Percentiles rank a stretch among this genome's conserved stretches.
Conservation (phyloP, 2,113 vertebrate genomes). For the Kobus ellipsiprymnus region DNA sequence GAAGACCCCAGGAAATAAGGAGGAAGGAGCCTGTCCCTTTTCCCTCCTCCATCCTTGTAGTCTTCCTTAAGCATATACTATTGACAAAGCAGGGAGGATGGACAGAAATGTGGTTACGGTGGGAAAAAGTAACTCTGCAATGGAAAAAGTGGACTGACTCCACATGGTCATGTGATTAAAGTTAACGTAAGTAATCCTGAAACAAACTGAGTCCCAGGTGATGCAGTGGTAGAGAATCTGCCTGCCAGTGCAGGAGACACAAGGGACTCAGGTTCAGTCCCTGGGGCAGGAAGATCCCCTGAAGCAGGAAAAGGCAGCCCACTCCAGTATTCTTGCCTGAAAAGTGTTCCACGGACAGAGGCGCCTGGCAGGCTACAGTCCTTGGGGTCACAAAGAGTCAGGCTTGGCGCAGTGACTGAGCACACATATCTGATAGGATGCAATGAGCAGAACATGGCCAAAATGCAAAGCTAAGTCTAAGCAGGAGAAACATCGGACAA, state of each 20-base stretch:
- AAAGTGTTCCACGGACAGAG: neutral
- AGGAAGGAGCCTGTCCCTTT: neutral
- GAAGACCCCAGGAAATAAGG: neutral
- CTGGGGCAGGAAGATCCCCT: neutral
- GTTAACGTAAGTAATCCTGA: neutral
- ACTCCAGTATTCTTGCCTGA: neutral
- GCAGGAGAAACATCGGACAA: neutral
- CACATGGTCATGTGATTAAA: neutral
- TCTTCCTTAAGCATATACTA: neutral
- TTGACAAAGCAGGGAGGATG: neutral
- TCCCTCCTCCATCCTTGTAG: neutral
- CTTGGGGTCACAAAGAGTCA: neutral
- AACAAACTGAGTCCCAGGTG: neutral
- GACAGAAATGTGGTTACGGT: neutral
- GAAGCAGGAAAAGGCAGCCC: neutral
- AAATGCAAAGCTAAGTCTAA: neutral
- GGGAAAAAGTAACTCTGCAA: neutral
- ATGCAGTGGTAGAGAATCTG: neutral
- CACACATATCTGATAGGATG: neutral
- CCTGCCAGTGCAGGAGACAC: neutral
- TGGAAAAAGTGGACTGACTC: neutral
- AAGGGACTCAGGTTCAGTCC: neutral
- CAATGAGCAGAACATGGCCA: neutral
- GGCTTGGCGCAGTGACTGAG: neutral
- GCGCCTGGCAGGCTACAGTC: neutral